Base-by-base conservation (phyloP, 2,888 invertebrate genomes). In the Chymomyza caudatula region DNA sequence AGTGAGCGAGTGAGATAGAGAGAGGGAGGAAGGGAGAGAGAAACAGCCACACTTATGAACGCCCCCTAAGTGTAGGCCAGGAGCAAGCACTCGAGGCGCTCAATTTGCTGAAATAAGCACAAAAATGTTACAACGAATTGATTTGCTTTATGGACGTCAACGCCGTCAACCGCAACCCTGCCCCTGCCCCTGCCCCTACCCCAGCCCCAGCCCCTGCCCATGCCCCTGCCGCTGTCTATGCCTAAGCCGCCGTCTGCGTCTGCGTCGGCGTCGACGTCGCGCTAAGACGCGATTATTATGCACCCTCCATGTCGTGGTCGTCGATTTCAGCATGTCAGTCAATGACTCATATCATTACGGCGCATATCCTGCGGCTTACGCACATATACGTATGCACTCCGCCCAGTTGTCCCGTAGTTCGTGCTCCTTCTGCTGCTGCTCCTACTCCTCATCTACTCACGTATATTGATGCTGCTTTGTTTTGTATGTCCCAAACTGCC, bases 261-360 rank as follows among this genome's bases (percentile, higher is more conserved):
- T n/a, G n/a, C n/a, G n/a, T 13, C 11, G 42, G 29, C 54, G 54
- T 11, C 11, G 17, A 54, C 15, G 54, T 43, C 43, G 4, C 44
- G 17, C 23, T 4, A 42, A 44, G 57, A 55, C 61, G 84, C 77
- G 85, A 81, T 81, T 81, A 81, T 85, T 81, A 83, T 81, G 80
- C 80, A 83, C 77, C 80, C 83, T 68, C 69, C 66, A 47, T 49
- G 49, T 61, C 61, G 44, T 44, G 67, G 56, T n/a, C n/a, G 20
- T 13, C 47, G 25, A 37, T 25, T 22, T 22, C 49, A 51, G 43
- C 60, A 25, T 20, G 58, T 56, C 42, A 82, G 77, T 77, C 83
- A 79, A 75, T 85, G 80, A 81, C 80, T 81, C 85, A 85, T 83
- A 80, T 80, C 80, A 85, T 80, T 85, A 80, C 85, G 83, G 85